Conservation (phyloP, 2,888 invertebrate species). For the Agonopterix alstromeriana region DNA sequence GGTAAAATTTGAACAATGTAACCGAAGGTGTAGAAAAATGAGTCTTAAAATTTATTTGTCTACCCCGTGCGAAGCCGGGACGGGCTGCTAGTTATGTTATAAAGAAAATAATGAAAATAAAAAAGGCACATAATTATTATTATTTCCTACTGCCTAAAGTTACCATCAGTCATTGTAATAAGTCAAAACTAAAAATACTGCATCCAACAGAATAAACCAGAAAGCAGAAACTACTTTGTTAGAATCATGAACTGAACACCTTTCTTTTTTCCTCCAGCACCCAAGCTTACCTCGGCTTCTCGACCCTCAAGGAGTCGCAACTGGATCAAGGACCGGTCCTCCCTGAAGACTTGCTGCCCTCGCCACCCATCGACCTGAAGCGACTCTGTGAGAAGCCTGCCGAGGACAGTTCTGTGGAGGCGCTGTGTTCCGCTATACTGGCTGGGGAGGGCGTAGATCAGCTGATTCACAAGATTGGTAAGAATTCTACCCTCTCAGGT, state of each 20-base stretch:
- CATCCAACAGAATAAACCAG: not conserved
- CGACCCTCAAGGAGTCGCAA: constrained; percentile 21
- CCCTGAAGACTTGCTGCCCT: constrained; percentile 52
- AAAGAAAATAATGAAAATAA: too few relatives aligned
- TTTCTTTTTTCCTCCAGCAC: constrained; percentile 29
- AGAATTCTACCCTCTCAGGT: not conserved
- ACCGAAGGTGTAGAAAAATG: too few relatives aligned
- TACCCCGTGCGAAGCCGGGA: too few relatives aligned
- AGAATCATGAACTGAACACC: not conserved
- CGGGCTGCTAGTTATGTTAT: too few relatives aligned
- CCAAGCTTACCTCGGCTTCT: constrained; percentile 53
- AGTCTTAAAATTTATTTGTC: too few relatives aligned
- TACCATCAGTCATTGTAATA: too few relatives aligned
- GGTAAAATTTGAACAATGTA: too few relatives aligned
- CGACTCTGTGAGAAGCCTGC: constrained; percentile 25
- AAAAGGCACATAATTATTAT: too few relatives aligned
- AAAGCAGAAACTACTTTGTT: not conserved
- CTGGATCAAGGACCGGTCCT: constrained; percentile 38
- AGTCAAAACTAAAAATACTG: too few relatives aligned
- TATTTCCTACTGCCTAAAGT: too few relatives aligned
- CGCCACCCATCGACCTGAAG: constrained; percentile 36
- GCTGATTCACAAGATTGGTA: constrained; percentile 45
- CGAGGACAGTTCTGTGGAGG: constrained; percentile 22
- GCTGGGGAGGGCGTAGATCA: constrained; percentile 49
- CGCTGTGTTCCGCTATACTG: constrained; percentile 46